phyloP scores from a whole-genome alignment of 2,797 vertebrate genomes.

The Naso thynnoides region DNA sequence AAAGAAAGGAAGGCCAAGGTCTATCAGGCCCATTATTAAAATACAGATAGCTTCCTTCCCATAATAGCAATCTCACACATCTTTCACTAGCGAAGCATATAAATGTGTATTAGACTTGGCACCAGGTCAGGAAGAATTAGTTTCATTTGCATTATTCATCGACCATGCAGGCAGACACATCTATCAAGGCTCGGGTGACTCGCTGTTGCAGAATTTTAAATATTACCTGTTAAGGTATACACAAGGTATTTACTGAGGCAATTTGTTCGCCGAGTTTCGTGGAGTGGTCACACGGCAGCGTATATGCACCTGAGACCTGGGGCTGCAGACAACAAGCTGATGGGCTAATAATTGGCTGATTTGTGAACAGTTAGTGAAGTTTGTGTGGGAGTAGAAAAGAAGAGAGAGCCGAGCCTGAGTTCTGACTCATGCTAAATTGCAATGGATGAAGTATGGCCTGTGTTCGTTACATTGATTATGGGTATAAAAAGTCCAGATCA shows the following conservation, averaged over 20 bases:
- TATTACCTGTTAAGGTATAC: slow-evolving; percentile 72
- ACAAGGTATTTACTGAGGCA: slow-evolving; percentile 72
- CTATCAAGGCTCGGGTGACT: slow-evolving; percentile 71
- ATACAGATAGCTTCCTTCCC: slow-evolving; percentile 68
- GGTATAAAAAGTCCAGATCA: too few species aligned
- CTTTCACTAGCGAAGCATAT: slow-evolving; percentile 66
- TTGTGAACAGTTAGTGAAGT: slow-evolving; percentile 55
- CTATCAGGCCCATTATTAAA: slow-evolving; percentile 66
- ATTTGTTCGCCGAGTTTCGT: slow-evolving; percentile 62
- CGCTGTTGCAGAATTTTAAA: slow-evolving; percentile 72
- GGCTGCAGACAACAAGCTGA: slow-evolving; percentile 57
- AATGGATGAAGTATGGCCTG: too few species aligned
- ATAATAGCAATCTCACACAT: slow-evolving; percentile 72
- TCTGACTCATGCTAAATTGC: too few species aligned
- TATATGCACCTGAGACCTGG: slow-evolving; percentile 34
- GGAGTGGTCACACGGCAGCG: slow-evolving; percentile 52
- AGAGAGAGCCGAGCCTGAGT: slow-evolving; percentile 45
- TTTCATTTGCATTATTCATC: slow-evolving; percentile 82
- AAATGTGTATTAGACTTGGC: slow-evolving; percentile 72
- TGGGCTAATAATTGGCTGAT: slow-evolving; percentile 69
- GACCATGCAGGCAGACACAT: slow-evolving; percentile 69
- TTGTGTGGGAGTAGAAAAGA: slow-evolving; percentile 10
- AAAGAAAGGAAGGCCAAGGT: slow-evolving; percentile 52
- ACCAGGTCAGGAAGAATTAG: slow-evolving; percentile 72
- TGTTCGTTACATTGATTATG: too few species aligned